phyloP scores from a whole-genome alignment of 2,113 vertebrate species.

The Heloderma charlesbogerti region DNA sequence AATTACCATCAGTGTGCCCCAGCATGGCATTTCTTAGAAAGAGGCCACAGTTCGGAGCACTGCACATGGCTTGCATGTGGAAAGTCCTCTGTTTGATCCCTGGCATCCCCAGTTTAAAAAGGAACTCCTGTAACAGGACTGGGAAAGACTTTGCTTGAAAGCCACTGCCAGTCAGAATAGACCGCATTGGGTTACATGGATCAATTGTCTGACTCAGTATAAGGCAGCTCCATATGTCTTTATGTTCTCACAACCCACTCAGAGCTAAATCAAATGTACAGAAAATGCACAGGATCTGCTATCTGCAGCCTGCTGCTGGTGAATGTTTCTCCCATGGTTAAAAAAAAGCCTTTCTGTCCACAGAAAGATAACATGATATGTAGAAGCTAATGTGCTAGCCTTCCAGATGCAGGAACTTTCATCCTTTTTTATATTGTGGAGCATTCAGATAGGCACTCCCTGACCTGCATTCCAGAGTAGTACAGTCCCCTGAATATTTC shows the following conservation, averaged over 20 bases:
- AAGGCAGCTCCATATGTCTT: neutral
- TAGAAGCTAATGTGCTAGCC: neutral
- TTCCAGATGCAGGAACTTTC: neutral
- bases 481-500: neutral
- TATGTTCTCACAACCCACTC: neutral
- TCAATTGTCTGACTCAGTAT: neutral
- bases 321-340: neutral
- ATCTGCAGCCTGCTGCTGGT: neutral
- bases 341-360: neutral
- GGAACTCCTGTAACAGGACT: neutral
- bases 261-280: neutral
- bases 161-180: neutral
- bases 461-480: neutral
- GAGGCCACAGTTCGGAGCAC: neutral
- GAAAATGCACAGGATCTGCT: neutral
- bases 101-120: neutral
- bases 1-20: conserved; percentile 7
- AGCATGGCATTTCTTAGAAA: conserved; percentile 17
- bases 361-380: neutral
- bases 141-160: neutral
- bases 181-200: neutral
- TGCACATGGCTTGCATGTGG: neutral
- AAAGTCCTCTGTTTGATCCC: neutral
- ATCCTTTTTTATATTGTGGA: neutral
- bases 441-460: neutral